These are phyloP conservation scores for Zaprionus ghesquierei DNA, from an alignment of 1,140 invertebrate genomes.

Conservation along the genomic window DNA sequence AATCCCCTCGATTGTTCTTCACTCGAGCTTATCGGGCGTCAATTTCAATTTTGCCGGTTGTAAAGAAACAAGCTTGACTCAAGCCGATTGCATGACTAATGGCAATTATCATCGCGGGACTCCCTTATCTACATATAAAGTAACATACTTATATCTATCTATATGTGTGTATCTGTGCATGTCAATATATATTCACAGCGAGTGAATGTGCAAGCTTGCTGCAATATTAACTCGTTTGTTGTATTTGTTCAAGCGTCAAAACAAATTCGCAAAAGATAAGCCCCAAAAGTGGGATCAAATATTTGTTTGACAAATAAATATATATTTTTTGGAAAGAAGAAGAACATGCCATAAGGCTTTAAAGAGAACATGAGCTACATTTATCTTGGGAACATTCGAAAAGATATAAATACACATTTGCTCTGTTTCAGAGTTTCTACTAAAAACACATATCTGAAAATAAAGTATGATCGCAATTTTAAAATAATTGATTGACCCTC, in stretches of 20 bases:
- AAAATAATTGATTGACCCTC: neutral
- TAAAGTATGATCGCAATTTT: neutral
- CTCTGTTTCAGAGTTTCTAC: too few relatives aligned
- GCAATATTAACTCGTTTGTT: neutral
- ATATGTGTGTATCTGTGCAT: neutral
- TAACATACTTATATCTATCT: neutral
- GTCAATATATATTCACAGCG: neutral
- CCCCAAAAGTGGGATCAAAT: neutral
- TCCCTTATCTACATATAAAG: neutral
- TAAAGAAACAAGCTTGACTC: neutral
- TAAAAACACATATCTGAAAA: too few relatives aligned
- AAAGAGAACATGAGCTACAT: neutral
- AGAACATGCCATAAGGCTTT: too few relatives aligned
- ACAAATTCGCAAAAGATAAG: neutral
- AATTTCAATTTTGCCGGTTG: neutral
- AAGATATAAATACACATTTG: too few relatives aligned
- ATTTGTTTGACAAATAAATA: neutral
- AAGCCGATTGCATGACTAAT: neutral
- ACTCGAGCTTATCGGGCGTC: neutral
- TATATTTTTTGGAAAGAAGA: neutral
- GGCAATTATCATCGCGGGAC: neutral
- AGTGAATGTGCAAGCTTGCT: neutral
- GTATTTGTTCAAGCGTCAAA: neutral
- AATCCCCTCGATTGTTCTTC: neutral
- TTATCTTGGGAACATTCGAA: too few relatives aligned